phyloP scores from a whole-genome alignment of 2,113 vertebrate genomes.

The Lepus timidus region DNA sequence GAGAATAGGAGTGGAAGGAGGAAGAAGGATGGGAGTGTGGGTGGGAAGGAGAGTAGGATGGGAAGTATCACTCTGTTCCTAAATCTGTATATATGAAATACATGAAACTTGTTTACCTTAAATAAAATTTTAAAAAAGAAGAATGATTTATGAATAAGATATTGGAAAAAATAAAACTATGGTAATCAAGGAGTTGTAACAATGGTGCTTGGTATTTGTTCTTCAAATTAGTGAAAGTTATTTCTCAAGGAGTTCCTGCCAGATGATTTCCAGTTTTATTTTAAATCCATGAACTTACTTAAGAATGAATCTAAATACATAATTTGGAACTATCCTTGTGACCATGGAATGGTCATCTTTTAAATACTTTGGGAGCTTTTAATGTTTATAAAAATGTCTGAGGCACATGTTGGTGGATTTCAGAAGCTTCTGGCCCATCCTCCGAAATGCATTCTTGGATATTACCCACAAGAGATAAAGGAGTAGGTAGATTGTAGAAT shows the following conservation, averaged over 20 bases:
- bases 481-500: not conserved
- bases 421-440: not conserved
- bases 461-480: not conserved
- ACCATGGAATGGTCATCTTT: not conserved
- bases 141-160: not conserved
- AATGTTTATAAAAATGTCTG: slow-evolving; percentile 12
- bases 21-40: too few species aligned
- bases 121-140: too few species aligned
- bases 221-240: not conserved
- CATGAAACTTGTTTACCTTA: too few species aligned
- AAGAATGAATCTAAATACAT: not conserved
- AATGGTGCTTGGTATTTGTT: not conserved
- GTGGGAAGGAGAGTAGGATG: too few species aligned
- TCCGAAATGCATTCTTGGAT: not conserved
- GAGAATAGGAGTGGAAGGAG: too few species aligned
- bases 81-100: too few species aligned
- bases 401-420: too few species aligned
- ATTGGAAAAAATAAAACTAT: not conserved
- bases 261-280: not conserved
- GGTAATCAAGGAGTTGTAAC: not conserved
- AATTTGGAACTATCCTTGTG: not conserved
- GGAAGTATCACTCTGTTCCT: too few species aligned
- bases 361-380: not conserved
- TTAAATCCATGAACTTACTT: not conserved
- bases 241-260: not conserved